A percentile compares a stretch with the other conserved stretches of the same genome.
These are phyloP conservation scores for Agapostemon virescens DNA, from an alignment of 2,888 invertebrate genomes.

Conservation along the genomic window DNA sequence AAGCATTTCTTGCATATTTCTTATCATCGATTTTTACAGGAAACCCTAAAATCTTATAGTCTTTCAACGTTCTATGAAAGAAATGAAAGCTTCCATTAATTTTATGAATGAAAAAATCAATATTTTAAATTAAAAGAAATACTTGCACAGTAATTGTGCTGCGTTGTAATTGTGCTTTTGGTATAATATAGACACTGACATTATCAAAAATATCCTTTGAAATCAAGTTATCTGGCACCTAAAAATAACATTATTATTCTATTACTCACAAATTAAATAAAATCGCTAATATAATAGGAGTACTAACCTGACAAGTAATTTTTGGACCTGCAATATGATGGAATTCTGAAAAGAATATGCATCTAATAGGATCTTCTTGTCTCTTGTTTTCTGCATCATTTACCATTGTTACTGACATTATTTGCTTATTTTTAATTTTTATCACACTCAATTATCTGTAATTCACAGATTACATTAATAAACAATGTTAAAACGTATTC, in stretches of 20 bases:
- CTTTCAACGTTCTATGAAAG: conserved; percentile 85
- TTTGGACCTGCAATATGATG: conserved; percentile 91
- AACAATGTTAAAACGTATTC: not conserved
- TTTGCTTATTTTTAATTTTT: conserved; percentile 7
- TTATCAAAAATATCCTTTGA: conserved; percentile 96
- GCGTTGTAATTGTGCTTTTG: conserved; percentile 94
- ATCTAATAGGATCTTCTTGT: conserved; percentile 89
- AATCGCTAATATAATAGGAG: conserved; percentile 1
- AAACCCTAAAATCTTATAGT: conserved; percentile 95
- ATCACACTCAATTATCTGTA: conserved; percentile 8
- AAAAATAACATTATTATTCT: conserved; percentile 43
- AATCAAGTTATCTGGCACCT: conserved; percentile 94
- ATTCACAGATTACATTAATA: not conserved
- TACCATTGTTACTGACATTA: conserved; percentile 41
- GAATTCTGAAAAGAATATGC: conserved; percentile 91
- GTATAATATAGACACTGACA: conserved; percentile 96
- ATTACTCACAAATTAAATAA: not conserved
- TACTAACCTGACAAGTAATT: conserved; percentile 89
- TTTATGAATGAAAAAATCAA: not conserved
- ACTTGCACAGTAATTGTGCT: conserved; percentile 95
- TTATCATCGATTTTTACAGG: conserved; percentile 94
- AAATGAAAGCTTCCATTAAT: conserved; percentile 27
- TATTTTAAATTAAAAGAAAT: not conserved
- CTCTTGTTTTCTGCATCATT: conserved; percentile 81
- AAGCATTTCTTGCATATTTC: conserved; percentile 95